Evolutionary conservation across 2,113 vertebrate species (phyloP), one percentile per base, ranked within the genome.

Genomic region (Lophotis ruficrista): DNA sequence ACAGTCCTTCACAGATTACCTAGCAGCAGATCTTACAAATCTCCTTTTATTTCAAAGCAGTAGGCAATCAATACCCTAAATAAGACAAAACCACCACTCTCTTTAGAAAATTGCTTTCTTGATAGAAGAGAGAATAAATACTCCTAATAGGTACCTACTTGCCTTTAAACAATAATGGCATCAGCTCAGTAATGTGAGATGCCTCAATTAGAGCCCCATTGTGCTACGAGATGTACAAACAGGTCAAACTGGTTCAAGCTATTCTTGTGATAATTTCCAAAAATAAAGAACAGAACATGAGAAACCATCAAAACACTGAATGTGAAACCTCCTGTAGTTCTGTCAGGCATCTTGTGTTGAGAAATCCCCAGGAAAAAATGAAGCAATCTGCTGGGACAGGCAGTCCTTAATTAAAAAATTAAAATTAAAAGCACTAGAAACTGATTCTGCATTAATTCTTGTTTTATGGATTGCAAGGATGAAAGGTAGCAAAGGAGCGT

Each of bases 121-220:
- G 93, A 96, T 93, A 96, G 90, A 84, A 79, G 84, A 71, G 18
- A 51, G 37, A 84, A 90, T 91, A 91, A 94, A 57, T 83, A 95
- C 93, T 91, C 78, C 92, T 96, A 93, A 93, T 94, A 90, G 83
- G 81, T 80, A 79, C 75, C 91, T 95, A 94, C 86, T 85, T 71
- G 47, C 80, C 92, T 96, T 97, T 95, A 97, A 96, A 98, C 97
- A 95, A 96, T 96, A 97, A 97, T 93, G 80, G 92, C 92, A 95
- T 82, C 61, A 73, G 25, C 78, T 93, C 77, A 69, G 92, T 87
- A 96, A 96, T 71, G 65, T 90, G 83, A 84, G 82, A 92, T 93
- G 92, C 85, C 68, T 95, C 85, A 86, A 94, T 95, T 92, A 96
- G 48, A 94, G 94, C 45, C 87, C 77, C 53, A 73, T 95, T 96